Base-by-base conservation (phyloP, 2,797 vertebrate genomes). In the Protonibea diacanthus region DNA sequence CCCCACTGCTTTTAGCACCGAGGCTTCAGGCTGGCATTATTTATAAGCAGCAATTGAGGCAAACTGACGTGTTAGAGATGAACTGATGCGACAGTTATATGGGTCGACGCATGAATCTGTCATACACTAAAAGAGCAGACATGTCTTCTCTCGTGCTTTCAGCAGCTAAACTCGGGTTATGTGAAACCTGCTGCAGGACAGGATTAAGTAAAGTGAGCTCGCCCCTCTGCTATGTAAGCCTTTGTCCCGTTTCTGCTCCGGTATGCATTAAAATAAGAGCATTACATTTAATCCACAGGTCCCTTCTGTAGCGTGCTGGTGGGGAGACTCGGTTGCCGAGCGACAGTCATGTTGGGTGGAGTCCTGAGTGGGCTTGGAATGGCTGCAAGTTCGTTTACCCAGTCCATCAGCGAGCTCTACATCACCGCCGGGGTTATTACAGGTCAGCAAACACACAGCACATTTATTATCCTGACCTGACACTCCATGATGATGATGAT, bases 221-320 rank as follows among this genome's bases (percentile, higher is more conserved):
- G 17, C 52, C 48, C 51, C 11, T 48, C 12, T 9, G 27, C 64
- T 2, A 6, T n/a, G 23, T 71, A 23, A 76, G 60, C 67, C 59
- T 69, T 33, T 55, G 45, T 33, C 38, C 45, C 27, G 7, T 70
- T 80, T 57, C 53, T 70, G 55, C 62, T 65, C 25, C 2, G 17
- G 33, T 57, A 55, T 82, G 76, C 77, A 58, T 87, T 75, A 76
- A 87, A 75, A 81, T 88, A 86, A 92, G 78, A 85, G 82, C 74
- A 48, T 89, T 84, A 67, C 40, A 3, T 80, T 25, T 86, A 59
- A 69, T 82, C 85, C 78, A 6, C 93, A 99, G 98, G 98, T 58
- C 97, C 98, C 13, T 91, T 99, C 12, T 99, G 97, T 65, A 97
- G 97, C 79, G 71, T 99, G 78, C 71, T 99, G 93, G 96, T 99